A percentile compares a stretch with the other conserved stretches of the same genome.
Evolutionary conservation across 1,140 invertebrate genomes (phyloP).

Genomic region (Melipona quadrifasciata): DNA sequence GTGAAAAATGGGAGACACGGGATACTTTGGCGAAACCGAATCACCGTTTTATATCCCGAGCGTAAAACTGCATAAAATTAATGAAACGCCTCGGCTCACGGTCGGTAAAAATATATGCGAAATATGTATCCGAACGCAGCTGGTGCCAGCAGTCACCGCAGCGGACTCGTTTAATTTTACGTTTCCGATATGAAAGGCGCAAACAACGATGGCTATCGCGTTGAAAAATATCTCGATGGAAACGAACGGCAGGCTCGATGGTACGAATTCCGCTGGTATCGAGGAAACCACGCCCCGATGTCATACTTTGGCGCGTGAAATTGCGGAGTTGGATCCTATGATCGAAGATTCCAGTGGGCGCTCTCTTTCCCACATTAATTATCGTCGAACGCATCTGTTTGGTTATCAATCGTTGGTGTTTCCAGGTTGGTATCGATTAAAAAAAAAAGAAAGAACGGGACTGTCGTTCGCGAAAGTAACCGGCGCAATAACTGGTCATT

Average conservation of each 20-base stretch:
- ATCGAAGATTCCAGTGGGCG: background rate
- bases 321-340: background rate
- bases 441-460: background rate
- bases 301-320: background rate
- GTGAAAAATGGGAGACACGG: background rate
- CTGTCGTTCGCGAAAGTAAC: background rate
- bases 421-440: background rate
- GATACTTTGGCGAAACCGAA: background rate
- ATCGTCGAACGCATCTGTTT: no score
- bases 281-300: background rate
- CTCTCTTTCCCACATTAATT: background rate
- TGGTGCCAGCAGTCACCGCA: background rate
- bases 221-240: background rate
- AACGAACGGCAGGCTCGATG: background rate
- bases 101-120: background rate
- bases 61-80: background rate
- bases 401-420: background rate
- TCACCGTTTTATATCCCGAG: background rate
- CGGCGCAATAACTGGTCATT: slow-evolving; percentile 57
- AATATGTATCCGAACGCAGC: background rate
- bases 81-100: background rate
- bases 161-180: background rate
- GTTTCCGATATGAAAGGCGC: background rate
- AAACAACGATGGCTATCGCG: background rate
- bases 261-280: background rate